Evolutionary conservation across 1,140 invertebrate genomes (phyloP).

Genomic region (Cydia fagiglandana): DNA sequence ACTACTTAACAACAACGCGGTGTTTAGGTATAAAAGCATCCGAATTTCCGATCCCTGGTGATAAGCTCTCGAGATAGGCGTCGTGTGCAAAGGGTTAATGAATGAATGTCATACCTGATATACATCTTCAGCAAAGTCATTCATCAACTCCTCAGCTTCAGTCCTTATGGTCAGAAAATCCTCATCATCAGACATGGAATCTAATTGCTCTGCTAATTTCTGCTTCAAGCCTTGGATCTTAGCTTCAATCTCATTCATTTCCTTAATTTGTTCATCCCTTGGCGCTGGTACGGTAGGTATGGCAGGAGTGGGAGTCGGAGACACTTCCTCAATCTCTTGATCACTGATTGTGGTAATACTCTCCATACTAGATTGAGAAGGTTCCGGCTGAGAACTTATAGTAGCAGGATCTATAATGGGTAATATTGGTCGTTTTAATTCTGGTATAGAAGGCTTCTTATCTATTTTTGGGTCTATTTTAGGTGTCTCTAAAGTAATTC

Average conservation of each 20-base stretch:
- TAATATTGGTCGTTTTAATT: conserved; percentile 63
- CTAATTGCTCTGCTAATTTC: conserved; percentile 76
- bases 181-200: conserved; percentile 80
- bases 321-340: background rate
- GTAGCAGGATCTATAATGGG: conserved; percentile 76
- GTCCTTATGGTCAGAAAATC: conserved; percentile 82
- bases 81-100: background rate
- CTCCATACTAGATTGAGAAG: conserved; percentile 19
- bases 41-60: too few relatives aligned
- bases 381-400: conserved; percentile 56
- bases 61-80: too few relatives aligned
- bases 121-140: conserved; percentile 79
- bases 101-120: conserved; percentile 54
- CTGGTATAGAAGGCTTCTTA: conserved; percentile 55
- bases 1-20: too few relatives aligned
- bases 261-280: conserved; percentile 66
- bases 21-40: too few relatives aligned
- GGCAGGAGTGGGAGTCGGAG: background rate
- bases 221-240: conserved; percentile 80
- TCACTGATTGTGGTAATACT: conserved; percentile 10
- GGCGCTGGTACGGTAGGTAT: conserved; percentile 40
- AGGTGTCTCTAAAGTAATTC: conserved; percentile 57
- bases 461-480: conserved; percentile 61
- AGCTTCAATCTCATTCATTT: conserved; percentile 78
- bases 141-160: conserved; percentile 81